Conservation (phyloP, 2,888 invertebrate genomes). For the Rhamphomyia laevipes region DNA sequence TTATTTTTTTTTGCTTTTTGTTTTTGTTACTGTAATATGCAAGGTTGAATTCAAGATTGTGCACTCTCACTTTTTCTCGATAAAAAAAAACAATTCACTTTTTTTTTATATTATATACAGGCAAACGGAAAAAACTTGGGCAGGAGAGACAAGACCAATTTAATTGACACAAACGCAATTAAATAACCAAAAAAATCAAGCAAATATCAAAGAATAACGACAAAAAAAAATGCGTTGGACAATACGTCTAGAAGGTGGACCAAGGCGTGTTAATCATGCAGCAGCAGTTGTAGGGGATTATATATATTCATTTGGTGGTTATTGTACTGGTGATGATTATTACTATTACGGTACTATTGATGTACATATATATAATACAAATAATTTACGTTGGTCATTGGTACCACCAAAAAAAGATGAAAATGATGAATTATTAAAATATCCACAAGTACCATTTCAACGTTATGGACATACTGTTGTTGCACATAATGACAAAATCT, state of each 20-base stretch:
- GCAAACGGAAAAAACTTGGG: too few species aligned
- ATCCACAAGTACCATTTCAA: constrained; percentile 25
- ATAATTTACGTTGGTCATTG: constrained; percentile 46
- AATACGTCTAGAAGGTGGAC: constrained; percentile 78
- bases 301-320: constrained; percentile 87
- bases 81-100: too few species aligned
- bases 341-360: constrained; percentile 67
- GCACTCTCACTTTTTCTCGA: too few species aligned
- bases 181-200: too few species aligned
- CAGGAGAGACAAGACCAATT: too few species aligned
- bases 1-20: too few species aligned
- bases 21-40: too few species aligned
- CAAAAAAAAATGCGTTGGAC: constrained; percentile 62
- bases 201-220: too few species aligned
- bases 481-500: constrained; percentile 55
- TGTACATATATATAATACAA: constrained; percentile 71
- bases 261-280: constrained; percentile 84
- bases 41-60: too few species aligned
- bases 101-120: too few species aligned
- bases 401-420: constrained; percentile 42
- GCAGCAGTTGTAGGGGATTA: constrained; percentile 65
- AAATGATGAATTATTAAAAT: constrained; percentile 33
- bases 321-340: constrained; percentile 69
- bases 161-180: too few species aligned
- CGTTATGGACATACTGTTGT: constrained; percentile 85